Evolutionary conservation across 2,888 invertebrate species (phyloP).

Genomic region (Macropis europaea): DNA sequence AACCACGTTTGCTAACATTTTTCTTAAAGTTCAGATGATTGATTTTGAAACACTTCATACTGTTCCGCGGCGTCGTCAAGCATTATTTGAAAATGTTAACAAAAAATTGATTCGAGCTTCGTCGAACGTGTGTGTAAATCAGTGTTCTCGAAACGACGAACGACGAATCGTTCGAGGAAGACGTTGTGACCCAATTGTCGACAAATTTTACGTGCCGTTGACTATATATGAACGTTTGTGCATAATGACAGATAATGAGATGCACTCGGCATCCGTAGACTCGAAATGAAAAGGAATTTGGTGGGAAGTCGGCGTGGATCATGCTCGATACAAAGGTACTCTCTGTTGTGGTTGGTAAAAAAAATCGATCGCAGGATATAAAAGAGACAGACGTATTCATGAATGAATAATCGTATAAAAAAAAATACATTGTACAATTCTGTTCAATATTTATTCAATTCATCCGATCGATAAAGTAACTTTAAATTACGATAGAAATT

Average conservation of each 20-base stretch:
- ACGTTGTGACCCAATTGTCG: slow-evolving; percentile 34
- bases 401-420: slow-evolving; percentile 14
- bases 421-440: no score
- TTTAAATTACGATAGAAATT: no score
- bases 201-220: slow-evolving; percentile 27
- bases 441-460: background rate
- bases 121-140: no score
- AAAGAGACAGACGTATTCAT: background rate
- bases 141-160: background rate
- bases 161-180: background rate
- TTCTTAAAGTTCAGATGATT: no score
- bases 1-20: no score
- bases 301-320: slow-evolving; percentile 1
- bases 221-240: slow-evolving; percentile 25
- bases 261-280: slow-evolving; percentile 36
- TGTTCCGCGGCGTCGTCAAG: no score
- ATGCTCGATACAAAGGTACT: slow-evolving; percentile 30
- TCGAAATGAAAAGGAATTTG: slow-evolving; percentile 35
- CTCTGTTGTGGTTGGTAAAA: slow-evolving; percentile 26
- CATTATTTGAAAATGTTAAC: no score
- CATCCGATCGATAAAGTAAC: no score
- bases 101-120: no score
- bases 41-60: no score
- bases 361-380: slow-evolving; percentile 13
- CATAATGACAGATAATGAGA: slow-evolving; percentile 53